These are phyloP conservation scores for Bombycilla garrulus DNA, from an alignment of 2,113 vertebrate species.

Conservation along the genomic window DNA sequence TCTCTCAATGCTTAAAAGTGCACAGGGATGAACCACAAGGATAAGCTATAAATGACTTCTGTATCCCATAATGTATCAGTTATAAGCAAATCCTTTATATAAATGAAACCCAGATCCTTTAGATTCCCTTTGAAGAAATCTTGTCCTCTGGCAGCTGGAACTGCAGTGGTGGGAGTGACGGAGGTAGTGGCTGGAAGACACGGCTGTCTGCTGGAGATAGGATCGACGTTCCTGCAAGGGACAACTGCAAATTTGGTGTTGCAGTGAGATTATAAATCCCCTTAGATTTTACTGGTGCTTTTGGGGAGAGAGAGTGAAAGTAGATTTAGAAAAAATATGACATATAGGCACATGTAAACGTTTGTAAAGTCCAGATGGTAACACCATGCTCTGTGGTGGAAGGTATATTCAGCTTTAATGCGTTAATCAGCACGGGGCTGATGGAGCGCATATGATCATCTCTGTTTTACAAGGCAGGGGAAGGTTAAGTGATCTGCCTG, in stretches of 20 bases:
- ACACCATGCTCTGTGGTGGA: neutral
- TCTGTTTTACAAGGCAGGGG: neutral
- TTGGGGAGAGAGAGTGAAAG: neutral
- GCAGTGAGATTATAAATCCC: neutral
- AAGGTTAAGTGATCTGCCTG: neutral
- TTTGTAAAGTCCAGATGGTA: neutral
- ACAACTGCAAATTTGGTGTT: slow-evolving; percentile 24
- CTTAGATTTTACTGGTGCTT: neutral
- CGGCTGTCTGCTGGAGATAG: slow-evolving; percentile 46
- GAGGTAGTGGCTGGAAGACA: slow-evolving; percentile 57
- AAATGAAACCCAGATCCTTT: slow-evolving; percentile 46
- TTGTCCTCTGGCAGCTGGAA: slow-evolving; percentile 57
- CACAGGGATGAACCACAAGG: neutral
- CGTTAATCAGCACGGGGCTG: neutral
- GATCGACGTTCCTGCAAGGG: slow-evolving; percentile 43
- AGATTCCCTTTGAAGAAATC: slow-evolving; percentile 59
- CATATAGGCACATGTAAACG: neutral
- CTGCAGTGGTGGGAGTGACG: slow-evolving; percentile 8
- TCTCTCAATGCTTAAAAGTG: neutral
- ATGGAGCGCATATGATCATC: neutral
- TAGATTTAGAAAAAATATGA: neutral
- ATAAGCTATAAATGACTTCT: slow-evolving; percentile 33
- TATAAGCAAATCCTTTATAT: slow-evolving; percentile 52
- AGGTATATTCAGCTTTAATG: neutral
- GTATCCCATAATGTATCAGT: slow-evolving; percentile 27